Evolutionary conservation across 2,113 vertebrate species (phyloP).

Genomic region (Pseudois nayaur): DNA sequence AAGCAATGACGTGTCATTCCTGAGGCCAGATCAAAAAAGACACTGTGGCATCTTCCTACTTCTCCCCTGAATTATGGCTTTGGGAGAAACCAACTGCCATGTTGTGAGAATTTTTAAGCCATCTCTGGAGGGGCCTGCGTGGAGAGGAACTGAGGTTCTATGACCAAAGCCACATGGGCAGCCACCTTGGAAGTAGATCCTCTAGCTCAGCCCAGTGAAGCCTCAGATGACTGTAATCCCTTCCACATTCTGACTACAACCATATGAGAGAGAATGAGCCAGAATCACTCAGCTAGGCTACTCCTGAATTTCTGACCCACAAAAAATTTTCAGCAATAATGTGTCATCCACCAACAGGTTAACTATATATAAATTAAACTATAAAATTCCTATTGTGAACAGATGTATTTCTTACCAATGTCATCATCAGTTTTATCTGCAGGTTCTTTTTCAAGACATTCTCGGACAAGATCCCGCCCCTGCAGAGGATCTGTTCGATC

Average conservation of each 20-base stretch:
- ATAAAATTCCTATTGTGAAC: not conserved
- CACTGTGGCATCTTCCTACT: not conserved
- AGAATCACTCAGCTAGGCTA: not conserved
- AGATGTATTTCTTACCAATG: conserved; percentile 84
- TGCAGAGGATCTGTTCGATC: conserved; percentile 92
- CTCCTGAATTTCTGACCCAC: not conserved
- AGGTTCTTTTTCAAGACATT: conserved; percentile 97
- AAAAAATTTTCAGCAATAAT: not conserved
- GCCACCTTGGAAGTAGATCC: not conserved
- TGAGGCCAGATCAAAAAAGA: not conserved
- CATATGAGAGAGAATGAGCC: not conserved
- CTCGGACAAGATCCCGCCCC: conserved; percentile 92
- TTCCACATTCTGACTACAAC: not conserved
- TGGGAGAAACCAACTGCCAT: not conserved
- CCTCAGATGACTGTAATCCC: not conserved
- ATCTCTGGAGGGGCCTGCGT: not conserved
- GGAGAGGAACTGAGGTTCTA: not conserved
- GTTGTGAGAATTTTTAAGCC: not conserved
- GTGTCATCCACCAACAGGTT: not conserved
- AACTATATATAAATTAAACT: not conserved
- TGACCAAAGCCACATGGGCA: not conserved
- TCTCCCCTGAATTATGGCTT: not conserved
- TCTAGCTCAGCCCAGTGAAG: not conserved
- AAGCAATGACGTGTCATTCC: not conserved
- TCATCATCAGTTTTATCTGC: conserved; percentile 96